These are phyloP conservation scores for Panthera uncia DNA, from an alignment of 2,113 vertebrate species.

Conservation along the genomic window DNA sequence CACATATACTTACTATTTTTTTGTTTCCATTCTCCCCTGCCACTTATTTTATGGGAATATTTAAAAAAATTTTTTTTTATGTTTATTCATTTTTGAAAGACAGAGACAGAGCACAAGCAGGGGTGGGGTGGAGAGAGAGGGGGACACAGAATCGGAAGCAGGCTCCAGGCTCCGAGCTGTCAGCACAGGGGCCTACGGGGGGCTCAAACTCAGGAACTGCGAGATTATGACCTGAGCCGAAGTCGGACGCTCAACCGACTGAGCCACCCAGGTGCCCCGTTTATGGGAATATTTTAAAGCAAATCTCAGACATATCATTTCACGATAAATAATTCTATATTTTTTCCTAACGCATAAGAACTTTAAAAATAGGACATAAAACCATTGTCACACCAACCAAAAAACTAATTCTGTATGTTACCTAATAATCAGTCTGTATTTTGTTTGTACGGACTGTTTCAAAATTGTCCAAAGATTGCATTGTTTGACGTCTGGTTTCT, in stretches of 20 bases:
- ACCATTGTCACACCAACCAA: background rate
- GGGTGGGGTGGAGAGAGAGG: too few species aligned
- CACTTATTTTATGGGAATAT: background rate
- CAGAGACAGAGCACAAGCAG: too few species aligned
- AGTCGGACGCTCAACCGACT: too few species aligned
- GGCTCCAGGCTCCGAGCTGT: too few species aligned
- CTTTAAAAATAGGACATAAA: constrained; percentile 29
- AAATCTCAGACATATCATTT: constrained; percentile 41
- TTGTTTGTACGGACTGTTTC: constrained; percentile 23
- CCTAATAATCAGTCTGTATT: background rate
- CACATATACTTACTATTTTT: constrained; percentile 12
- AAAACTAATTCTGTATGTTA: constrained; percentile 17
- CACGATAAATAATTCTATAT: background rate
- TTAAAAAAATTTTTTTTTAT: background rate
- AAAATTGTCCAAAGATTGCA: constrained; percentile 11
- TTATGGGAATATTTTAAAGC: constrained; percentile 23
- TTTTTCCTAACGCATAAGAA: constrained; percentile 21
- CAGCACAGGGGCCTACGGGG: too few species aligned
- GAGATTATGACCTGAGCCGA: too few species aligned
- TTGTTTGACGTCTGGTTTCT: background rate
- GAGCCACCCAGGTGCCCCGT: background rate
- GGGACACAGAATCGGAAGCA: too few species aligned
- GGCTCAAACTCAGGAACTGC: too few species aligned
- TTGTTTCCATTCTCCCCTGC: background rate
- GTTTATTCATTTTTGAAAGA: too few species aligned